A percentile compares a stretch with the other conserved stretches of the same genome.
Evolutionary conservation across 2,113 vertebrate genomes (phyloP).

Genomic region (Martes martes): DNA sequence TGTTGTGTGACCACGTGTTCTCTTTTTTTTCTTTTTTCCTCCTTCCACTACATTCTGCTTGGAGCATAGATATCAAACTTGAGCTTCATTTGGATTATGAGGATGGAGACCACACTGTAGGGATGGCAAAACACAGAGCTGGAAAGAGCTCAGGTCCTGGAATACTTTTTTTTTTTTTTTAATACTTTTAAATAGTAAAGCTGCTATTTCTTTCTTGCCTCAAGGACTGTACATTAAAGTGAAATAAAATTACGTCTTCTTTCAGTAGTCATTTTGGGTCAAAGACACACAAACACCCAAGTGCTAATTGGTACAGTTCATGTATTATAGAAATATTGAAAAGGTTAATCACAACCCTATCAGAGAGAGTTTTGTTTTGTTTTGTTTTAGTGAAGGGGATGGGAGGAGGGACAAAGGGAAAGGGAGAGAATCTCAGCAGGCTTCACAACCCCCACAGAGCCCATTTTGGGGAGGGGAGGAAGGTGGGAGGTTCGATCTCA

Average conservation of each 20-base stretch:
- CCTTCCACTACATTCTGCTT: not conserved
- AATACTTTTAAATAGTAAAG: not conserved
- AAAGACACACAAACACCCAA: not conserved
- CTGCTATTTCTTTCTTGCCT: not conserved
- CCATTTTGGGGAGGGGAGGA: not conserved
- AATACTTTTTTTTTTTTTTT: not conserved
- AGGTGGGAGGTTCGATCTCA: not conserved
- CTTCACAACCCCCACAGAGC: not conserved
- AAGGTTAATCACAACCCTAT: not conserved
- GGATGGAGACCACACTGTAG: not conserved
- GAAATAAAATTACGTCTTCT: not conserved
- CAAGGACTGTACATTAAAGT: not conserved
- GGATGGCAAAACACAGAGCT: not conserved
- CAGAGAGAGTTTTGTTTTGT: not conserved
- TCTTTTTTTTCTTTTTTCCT: not conserved
- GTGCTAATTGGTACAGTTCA: not conserved
- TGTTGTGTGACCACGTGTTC: not conserved
- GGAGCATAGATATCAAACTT: not conserved
- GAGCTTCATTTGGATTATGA: not conserved
- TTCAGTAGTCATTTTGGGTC: not conserved
- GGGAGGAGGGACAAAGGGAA: not conserved
- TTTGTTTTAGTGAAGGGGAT: not conserved
- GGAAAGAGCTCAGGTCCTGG: not conserved
- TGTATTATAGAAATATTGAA: not conserved
- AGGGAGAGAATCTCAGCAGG: not conserved